phyloP scores from a whole-genome alignment of 2,797 vertebrate species.

The Urophycis tenuis region DNA sequence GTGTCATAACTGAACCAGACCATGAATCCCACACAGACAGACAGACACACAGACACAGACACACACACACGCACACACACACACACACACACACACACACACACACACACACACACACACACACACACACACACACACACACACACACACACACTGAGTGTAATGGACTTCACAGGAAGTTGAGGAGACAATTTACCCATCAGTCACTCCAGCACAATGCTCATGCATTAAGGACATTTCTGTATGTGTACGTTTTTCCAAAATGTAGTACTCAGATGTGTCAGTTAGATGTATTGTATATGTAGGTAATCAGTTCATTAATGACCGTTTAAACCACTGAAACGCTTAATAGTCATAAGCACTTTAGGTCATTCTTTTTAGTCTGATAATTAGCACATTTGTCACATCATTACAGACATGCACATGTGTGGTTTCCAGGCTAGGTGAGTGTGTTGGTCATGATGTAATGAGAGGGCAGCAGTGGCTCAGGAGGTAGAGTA shows the following conservation, averaged over 20 bases:
- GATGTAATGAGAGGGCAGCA: background rate
- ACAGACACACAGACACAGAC: background rate
- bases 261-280: background rate
- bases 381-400: too few relatives aligned
- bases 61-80: background rate
- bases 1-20: conserved; percentile 9
- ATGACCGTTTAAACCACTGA: too few relatives aligned
- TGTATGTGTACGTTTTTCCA: background rate
- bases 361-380: too few relatives aligned
- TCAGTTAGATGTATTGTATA: background rate
- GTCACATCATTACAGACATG: too few relatives aligned
- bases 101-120: background rate
- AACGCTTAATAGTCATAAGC: too few relatives aligned
- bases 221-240: background rate
- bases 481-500: too few relatives aligned
- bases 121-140: background rate
- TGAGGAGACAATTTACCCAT: background rate
- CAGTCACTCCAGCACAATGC: background rate
- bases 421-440: background rate
- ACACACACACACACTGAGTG: background rate
- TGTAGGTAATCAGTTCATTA: too few relatives aligned
- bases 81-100: background rate
- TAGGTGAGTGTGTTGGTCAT: background rate
- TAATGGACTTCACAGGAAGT: background rate
- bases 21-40: background rate